These are phyloP conservation scores for Orchesellides sinensis DNA, from an alignment of 2,888 invertebrate species.

Conservation along the genomic window DNA sequence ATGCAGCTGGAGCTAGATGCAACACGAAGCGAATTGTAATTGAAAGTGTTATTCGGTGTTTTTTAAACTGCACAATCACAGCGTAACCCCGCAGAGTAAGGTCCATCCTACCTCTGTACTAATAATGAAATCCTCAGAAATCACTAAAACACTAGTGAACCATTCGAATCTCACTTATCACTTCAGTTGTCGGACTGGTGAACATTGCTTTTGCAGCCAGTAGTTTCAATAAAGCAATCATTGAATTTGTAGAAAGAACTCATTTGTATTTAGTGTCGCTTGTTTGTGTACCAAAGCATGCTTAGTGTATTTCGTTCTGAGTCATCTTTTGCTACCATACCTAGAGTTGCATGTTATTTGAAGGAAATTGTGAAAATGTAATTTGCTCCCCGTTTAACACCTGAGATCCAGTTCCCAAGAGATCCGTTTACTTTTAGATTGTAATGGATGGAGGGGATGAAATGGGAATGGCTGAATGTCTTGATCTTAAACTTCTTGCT, in stretches of 20 bases:
- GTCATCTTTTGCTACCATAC: constrained; percentile 22
- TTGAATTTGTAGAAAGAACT: constrained; percentile 11
- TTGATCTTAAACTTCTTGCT: constrained; percentile 66
- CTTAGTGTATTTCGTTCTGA: background rate
- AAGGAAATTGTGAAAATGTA: constrained; percentile 73
- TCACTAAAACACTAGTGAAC: no score
- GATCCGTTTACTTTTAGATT: constrained; percentile 70
- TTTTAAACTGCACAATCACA: no score
- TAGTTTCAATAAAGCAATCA: constrained; percentile 39
- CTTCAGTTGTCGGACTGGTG: constrained; percentile 20
- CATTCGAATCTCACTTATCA: background rate
- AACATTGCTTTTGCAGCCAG: constrained; percentile 36
- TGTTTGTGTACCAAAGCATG: no score
- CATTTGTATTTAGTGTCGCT: no score
- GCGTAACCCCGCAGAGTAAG: no score
- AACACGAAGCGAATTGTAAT: no score
- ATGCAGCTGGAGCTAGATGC: no score
- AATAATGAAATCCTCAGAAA: no score
- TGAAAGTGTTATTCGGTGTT: no score
- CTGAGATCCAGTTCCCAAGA: constrained; percentile 72
- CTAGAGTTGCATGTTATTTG: constrained; percentile 60
- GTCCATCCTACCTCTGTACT: no score
- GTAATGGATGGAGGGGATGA: constrained; percentile 65
- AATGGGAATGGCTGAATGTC: constrained; percentile 69
- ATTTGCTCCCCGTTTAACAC: constrained; percentile 74